Evolutionary conservation across 2,797 vertebrate genomes (phyloP).

Genomic region (Eulemur coronatus): DNA sequence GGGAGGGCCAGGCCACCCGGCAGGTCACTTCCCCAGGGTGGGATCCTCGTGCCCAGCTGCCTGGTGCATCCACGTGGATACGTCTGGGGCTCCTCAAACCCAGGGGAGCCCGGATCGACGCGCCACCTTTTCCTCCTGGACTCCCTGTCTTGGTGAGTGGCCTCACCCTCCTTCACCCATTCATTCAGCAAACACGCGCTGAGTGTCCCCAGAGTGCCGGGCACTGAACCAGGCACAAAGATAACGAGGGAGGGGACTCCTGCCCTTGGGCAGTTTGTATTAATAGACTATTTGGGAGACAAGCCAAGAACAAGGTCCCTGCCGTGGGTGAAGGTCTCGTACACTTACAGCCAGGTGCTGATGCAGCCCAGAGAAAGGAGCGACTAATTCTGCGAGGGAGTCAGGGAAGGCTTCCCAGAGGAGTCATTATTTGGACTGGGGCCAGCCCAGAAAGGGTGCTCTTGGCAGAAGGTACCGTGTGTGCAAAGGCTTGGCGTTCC

Average conservation of each 20-base stretch:
- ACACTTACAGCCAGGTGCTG: not conserved
- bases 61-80: accelerated
- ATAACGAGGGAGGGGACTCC: not conserved
- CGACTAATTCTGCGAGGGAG: not conserved
- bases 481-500: accelerated
- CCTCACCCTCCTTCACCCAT: not conserved
- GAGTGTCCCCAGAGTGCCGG: not conserved
- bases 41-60: not conserved
- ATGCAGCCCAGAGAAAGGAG: not conserved
- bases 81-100: not conserved
- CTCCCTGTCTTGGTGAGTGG: not conserved
- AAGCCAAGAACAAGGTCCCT: not conserved
- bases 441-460: too few relatives aligned
- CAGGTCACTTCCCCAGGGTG: not conserved
- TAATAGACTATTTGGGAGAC: not conserved
- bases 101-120: not conserved
- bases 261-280: not conserved
- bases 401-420: not conserved
- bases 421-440: not conserved
- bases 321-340: not conserved
- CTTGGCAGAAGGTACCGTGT: not conserved
- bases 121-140: not conserved
- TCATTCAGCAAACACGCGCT: not conserved
- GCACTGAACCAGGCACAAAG: not conserved
- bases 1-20: too few relatives aligned